Conservation (phyloP, 2,888 invertebrate species). For the Aromia moschata region DNA sequence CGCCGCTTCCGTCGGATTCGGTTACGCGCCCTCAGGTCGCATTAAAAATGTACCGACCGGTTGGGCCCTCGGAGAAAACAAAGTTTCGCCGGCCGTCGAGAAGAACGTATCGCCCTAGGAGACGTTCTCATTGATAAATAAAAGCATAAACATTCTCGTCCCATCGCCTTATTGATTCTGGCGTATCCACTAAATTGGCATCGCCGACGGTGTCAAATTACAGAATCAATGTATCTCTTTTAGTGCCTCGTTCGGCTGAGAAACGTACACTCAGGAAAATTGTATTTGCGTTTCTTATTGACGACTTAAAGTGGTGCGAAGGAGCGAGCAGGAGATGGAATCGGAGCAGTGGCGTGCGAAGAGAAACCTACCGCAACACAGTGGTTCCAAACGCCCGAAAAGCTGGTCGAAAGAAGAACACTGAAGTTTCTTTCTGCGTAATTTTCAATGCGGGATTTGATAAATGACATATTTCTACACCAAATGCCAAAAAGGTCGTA, state of each 20-base stretch:
- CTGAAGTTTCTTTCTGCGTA: no score
- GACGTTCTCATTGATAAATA: slow-evolving; percentile 25
- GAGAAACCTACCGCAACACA: no score
- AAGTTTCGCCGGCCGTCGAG: background rate
- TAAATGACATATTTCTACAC: no score
- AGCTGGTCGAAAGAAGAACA: no score
- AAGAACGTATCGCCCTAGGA: background rate
- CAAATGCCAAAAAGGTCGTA: no score
- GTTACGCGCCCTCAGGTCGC: background rate
- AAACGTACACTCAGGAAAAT: slow-evolving; percentile 58
- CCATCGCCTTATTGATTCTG: slow-evolving; percentile 26
- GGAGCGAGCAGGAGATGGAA: slow-evolving; percentile 28
- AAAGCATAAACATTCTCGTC: slow-evolving; percentile 25
- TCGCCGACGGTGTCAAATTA: slow-evolving; percentile 43
- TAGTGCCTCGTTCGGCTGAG: slow-evolving; percentile 29
- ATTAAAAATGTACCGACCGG: background rate
- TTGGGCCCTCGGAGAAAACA: background rate
- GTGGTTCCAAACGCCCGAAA: no score
- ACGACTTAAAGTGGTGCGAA: slow-evolving; percentile 33
- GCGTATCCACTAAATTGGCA: slow-evolving; percentile 32
- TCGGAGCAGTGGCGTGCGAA: slow-evolving; percentile 30
- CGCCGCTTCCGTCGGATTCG: background rate
- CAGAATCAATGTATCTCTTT: slow-evolving; percentile 51
- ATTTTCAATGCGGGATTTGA: no score
- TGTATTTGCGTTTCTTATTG: slow-evolving; percentile 62